These are phyloP conservation scores for Synanthedon andrenaeformis DNA, from an alignment of 2,888 invertebrate genomes.

Conservation along the genomic window DNA sequence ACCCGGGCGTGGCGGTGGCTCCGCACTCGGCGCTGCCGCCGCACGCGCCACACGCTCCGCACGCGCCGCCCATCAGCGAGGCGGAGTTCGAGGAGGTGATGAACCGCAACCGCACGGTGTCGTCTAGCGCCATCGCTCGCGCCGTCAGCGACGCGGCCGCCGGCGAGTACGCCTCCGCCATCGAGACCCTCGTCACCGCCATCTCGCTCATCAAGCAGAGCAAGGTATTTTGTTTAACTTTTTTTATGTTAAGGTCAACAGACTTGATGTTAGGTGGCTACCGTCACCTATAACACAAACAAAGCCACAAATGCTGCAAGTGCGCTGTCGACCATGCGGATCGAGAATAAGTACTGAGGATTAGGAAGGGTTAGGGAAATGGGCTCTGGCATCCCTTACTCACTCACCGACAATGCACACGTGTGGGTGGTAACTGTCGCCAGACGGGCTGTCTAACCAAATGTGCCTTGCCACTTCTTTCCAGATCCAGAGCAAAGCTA, in stretches of 20 bases:
- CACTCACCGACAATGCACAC: conserved; percentile 9
- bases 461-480: too few relatives aligned
- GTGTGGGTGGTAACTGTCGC: neutral
- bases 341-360: too few relatives aligned
- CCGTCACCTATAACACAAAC: too few relatives aligned
- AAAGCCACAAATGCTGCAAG: too few relatives aligned
- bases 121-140: conserved; percentile 95
- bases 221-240: conserved; percentile 62
- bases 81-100: conserved; percentile 99
- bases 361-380: too few relatives aligned
- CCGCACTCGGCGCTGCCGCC: conserved; percentile 14
- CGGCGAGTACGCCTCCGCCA: conserved; percentile 97
- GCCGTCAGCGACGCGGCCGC: conserved; percentile 98
- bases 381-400: too few relatives aligned
- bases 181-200: conserved; percentile 98
- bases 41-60: conserved; percentile 18
- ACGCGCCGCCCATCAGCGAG: conserved; percentile 74
- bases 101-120: conserved; percentile 96
- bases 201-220: conserved; percentile 99
- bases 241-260: too few relatives aligned
- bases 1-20: conserved; percentile 11
- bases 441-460: too few relatives aligned
- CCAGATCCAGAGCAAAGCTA: too few relatives aligned
- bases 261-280: too few relatives aligned
- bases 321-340: too few relatives aligned